Percentiles rank a stretch among this genome's conserved stretches.
These are phyloP conservation scores for Dreissena rostriformis DNA, from an alignment of 1,140 invertebrate genomes.

Conservation along the genomic window DNA sequence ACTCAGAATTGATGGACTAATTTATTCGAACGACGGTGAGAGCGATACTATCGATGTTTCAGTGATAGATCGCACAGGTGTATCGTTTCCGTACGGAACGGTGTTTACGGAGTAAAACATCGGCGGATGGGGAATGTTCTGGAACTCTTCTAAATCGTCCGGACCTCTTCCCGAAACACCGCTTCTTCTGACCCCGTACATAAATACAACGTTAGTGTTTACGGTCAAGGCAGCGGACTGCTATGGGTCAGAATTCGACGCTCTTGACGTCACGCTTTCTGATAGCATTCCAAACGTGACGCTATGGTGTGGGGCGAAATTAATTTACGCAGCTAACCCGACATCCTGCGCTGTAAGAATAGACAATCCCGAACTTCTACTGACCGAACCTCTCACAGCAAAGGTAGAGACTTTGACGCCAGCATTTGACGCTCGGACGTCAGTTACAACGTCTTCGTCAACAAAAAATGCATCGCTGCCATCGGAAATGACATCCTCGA, in stretches of 20 bases:
- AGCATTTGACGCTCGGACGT: too few relatives aligned
- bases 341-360: too few relatives aligned
- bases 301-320: not conserved
- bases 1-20: not conserved
- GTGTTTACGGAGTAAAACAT: conserved; percentile 10
- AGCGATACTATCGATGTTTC: conserved; percentile 14
- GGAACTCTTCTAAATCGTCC: conserved; percentile 1
- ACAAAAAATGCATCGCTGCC: too few relatives aligned
- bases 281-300: not conserved
- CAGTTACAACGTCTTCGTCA: too few relatives aligned
- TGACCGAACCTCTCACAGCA: too few relatives aligned
- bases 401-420: too few relatives aligned
- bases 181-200: too few relatives aligned
- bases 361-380: too few relatives aligned
- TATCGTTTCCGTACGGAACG: not conserved
- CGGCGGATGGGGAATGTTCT: conserved; percentile 10
- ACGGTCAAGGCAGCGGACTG: not conserved
- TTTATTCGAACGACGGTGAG: conserved; percentile 38
- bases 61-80: too few relatives aligned
- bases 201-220: not conserved
- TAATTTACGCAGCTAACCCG: not conserved
- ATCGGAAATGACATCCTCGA: not conserved
- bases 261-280: not conserved
- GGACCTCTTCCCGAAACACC: not conserved
- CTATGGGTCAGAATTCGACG: conserved; percentile 3